Conservation (phyloP, 1,140 invertebrate species). For the Aphelinus certus region DNA sequence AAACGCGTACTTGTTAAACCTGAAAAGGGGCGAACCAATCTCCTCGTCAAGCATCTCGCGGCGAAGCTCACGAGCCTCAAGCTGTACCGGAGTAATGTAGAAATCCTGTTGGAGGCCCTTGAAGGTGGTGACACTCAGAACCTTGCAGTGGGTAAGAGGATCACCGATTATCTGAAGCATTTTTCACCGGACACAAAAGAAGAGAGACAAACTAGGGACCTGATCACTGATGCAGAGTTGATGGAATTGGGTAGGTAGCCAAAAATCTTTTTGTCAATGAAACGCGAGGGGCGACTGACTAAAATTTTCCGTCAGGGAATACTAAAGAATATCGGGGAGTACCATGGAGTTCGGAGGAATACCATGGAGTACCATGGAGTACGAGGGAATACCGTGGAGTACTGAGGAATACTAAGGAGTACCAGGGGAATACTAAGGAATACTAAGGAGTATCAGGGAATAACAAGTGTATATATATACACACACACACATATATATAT, state of each 20-base stretch:
- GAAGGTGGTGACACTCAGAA: constrained; percentile 19
- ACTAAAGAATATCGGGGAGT: too few relatives aligned
- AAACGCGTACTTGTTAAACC: constrained; percentile 15
- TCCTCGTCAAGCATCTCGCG: constrained; percentile 22
- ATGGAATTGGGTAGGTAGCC: constrained; percentile 23
- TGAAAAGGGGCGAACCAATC: not conserved
- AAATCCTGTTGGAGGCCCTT: constrained; percentile 12
- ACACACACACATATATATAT: too few relatives aligned
- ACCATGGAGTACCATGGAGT: too few relatives aligned
- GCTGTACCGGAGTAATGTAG: constrained; percentile 17
- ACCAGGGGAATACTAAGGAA: too few relatives aligned
- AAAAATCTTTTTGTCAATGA: too few relatives aligned
- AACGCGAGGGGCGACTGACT: too few relatives aligned
- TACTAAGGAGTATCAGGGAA: too few relatives aligned
- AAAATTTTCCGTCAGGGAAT: too few relatives aligned
- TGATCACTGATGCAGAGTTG: constrained; percentile 24
- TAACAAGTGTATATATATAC: too few relatives aligned
- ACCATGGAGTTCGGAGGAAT: too few relatives aligned
- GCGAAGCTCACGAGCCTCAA: constrained; percentile 29
- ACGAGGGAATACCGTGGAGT: too few relatives aligned
- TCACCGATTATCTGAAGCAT: constrained; percentile 29
- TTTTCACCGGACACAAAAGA: constrained; percentile 34
- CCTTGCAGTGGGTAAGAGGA: constrained; percentile 3
- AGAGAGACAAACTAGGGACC: constrained; percentile 32
- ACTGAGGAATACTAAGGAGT: too few relatives aligned